Conservation (phyloP, 2,888 invertebrate genomes). For the Lordiphosa fenestrarum region DNA sequence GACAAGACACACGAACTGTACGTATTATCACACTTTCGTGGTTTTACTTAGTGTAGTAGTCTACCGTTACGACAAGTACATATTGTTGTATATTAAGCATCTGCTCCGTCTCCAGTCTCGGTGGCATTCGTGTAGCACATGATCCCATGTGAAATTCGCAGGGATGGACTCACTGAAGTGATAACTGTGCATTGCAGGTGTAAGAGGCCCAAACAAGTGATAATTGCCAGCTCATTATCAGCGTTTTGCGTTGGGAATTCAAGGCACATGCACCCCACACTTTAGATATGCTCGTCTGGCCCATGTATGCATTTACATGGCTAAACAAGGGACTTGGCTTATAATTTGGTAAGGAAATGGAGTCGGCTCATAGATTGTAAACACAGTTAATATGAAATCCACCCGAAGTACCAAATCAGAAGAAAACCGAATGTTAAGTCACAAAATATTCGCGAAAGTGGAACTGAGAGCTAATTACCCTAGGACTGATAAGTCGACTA, state of each 20-base stretch:
- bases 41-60: constrained; percentile 36
- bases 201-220: constrained; percentile 52
- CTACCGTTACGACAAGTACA: constrained; percentile 51
- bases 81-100: constrained; percentile 44
- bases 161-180: constrained; percentile 25
- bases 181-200: constrained; percentile 55
- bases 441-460: too few species aligned
- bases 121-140: constrained; percentile 35
- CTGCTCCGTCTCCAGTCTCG: constrained; percentile 9
- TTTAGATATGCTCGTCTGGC: constrained; percentile 16
- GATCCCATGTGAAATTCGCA: constrained; percentile 44
- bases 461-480: too few species aligned
- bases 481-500: too few species aligned
- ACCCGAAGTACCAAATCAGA: too few species aligned
- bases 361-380: too few species aligned
- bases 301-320: neutral
- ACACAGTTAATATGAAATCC: too few species aligned
- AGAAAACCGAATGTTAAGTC: too few species aligned
- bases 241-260: constrained; percentile 63
- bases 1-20: constrained; percentile 63
- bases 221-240: constrained; percentile 70
- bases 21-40: constrained; percentile 54
- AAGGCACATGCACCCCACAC: constrained; percentile 25
- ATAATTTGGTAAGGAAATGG: neutral
- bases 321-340: neutral